Conservation (phyloP, 2,797 vertebrate genomes). For the Chaetodon trifasciatus region DNA sequence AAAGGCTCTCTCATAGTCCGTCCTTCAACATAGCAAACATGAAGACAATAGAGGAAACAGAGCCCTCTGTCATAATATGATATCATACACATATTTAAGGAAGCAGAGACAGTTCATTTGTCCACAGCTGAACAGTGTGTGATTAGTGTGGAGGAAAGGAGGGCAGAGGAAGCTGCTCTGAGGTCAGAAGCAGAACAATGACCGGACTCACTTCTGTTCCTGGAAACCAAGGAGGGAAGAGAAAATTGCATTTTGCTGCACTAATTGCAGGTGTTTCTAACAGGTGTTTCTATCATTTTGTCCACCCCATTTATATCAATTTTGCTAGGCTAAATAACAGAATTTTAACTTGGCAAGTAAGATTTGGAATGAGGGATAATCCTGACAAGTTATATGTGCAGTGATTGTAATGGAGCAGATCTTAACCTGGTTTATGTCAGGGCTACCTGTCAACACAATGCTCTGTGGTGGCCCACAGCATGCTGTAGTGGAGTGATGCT, state of each 20-base stretch:
- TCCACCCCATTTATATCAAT: neutral
- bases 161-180: constrained; percentile 6
- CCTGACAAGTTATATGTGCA: no score
- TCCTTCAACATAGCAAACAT: constrained; percentile 4
- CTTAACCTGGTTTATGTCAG: no score
- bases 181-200: constrained; percentile 20
- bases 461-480: no score
- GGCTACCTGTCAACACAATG: no score
- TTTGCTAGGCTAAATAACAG: no score
- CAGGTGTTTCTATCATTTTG: no score
- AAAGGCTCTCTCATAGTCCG: neutral
- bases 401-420: no score
- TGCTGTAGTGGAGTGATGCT: no score
- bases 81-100: neutral
- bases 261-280: neutral
- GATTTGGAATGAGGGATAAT: neutral
- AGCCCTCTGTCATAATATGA: neutral
- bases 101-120: neutral
- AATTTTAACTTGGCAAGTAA: neutral
- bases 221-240: neutral
- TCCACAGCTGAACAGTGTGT: neutral
- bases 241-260: neutral
- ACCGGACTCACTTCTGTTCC: constrained; percentile 2
- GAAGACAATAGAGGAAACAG: neutral
- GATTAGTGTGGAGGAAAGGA: neutral